Base-by-base conservation (phyloP, 2,797 vertebrate genomes). In the Tadarida brasiliensis region DNA sequence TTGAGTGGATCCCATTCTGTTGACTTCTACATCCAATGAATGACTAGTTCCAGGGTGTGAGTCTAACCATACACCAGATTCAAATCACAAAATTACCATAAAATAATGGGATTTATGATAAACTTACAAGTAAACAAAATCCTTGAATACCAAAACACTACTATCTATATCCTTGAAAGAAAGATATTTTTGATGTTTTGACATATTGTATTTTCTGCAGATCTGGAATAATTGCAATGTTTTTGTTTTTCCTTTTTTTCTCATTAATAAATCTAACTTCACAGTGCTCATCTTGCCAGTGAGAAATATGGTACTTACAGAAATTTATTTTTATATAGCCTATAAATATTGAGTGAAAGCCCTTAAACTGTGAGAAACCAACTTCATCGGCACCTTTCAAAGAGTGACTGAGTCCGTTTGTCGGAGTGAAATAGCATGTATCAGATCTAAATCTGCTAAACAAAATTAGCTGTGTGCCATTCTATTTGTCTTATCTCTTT, bases 391-490 rank as follows among this genome's bases (percentile, higher is more conserved):
- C 33, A 92, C 24, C 2, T 95, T 80, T 94, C 10, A 19, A 93
- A 2, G 2, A 97, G 71, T 33, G 11, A 92, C 85, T 57, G 95
- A 97, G 92, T 86, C 95, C 65, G 95, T 97, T 95, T 61, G 47
- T 1, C n/a, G 88, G 73, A 96, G 63, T 59, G 90, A 97, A 98
- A 97, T 68, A 97, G 92, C 96, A 97, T 89, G 88, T 97, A 98
- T 96, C 54, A 3, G 96, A 98, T 97, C 97, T 96, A 97, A 97
- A 93, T 98, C 97, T 97, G 96, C 98, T 85, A 83, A 98, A 96
- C 97, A 95, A 95, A 98, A 98, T 96, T 95, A 98, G 98, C 96
- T 94, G 96, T 96, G 22, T 97, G 39, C 95, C 97, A 92, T 95
- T 97, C 96, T 94, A 90, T 96, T 96, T 93, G 89, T 90, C 33